A percentile compares a stretch with the other conserved stretches of the same genome.
These are phyloP conservation scores for Malurus splendens DNA, from an alignment of 2,797 vertebrate genomes.

Conservation along the genomic window DNA sequence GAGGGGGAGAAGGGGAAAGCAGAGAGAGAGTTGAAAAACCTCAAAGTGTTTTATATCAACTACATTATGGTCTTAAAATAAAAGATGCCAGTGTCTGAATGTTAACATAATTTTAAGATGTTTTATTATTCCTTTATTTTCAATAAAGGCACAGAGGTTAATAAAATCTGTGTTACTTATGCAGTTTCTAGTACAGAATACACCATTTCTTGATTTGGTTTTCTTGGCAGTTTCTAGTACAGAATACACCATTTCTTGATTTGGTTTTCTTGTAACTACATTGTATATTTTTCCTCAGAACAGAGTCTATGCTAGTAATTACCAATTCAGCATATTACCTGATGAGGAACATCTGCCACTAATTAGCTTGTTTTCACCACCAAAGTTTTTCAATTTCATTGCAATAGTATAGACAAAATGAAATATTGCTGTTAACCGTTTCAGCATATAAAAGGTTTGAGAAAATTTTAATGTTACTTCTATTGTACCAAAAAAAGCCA, in stretches of 20 bases:
- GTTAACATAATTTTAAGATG: neutral
- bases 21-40: neutral
- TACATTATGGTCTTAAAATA: neutral
- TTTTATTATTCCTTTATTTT: neutral
- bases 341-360: neutral
- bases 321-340: neutral
- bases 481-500: neutral
- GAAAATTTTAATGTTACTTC: neutral
- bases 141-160: neutral
- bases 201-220: neutral
- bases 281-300: neutral
- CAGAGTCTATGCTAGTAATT: neutral
- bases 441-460: neutral
- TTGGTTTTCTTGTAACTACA: neutral
- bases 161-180: neutral
- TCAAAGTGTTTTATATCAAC: neutral
- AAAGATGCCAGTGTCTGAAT: neutral
- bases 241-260: neutral
- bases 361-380: neutral
- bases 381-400: neutral
- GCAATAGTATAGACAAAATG: neutral
- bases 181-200: neutral
- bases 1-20: neutral
- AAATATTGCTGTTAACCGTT: neutral
- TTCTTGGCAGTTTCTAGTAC: neutral